phyloP scores from a whole-genome alignment of 2,797 vertebrate genomes.

The Pempheris klunzingeri region DNA sequence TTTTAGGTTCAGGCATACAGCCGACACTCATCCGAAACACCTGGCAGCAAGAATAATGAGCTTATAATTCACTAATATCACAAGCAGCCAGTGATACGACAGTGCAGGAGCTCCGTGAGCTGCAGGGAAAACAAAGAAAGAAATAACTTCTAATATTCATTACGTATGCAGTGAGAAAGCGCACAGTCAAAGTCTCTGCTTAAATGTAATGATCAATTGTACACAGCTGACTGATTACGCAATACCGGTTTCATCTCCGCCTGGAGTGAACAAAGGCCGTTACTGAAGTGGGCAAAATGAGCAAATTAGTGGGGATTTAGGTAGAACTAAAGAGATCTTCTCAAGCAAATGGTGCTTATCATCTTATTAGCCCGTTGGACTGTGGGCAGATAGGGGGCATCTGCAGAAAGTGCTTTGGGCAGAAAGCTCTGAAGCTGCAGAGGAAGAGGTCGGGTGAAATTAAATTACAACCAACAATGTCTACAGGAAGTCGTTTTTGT shows the following conservation, averaged over 20 bases:
- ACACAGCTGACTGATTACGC: constrained; percentile 60
- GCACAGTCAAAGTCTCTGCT: background rate
- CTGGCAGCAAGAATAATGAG: constrained; percentile 1
- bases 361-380: constrained; percentile 66
- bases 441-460: constrained; percentile 42
- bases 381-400: constrained; percentile 45
- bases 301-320: constrained; percentile 67
- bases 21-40: constrained; percentile 21
- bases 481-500: constrained; percentile 1
- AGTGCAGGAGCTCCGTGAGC: constrained; percentile 4
- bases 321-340: constrained; percentile 68
- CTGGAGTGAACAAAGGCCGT: constrained; percentile 50
- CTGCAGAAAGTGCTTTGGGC: constrained; percentile 41
- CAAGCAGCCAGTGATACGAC: background rate
- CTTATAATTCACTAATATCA: constrained; percentile 32
- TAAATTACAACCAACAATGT: constrained; percentile 38
- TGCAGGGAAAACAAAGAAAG: background rate
- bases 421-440: constrained; percentile 19
- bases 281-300: constrained; percentile 39
- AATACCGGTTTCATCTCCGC: constrained; percentile 27
- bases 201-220: constrained; percentile 24
- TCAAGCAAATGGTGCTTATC: constrained; percentile 70
- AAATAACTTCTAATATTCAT: background rate
- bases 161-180: background rate
- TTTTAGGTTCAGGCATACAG: background rate